Evolutionary conservation across 2,113 vertebrate genomes (phyloP).

Genomic region (Stictonetta naevosa): DNA sequence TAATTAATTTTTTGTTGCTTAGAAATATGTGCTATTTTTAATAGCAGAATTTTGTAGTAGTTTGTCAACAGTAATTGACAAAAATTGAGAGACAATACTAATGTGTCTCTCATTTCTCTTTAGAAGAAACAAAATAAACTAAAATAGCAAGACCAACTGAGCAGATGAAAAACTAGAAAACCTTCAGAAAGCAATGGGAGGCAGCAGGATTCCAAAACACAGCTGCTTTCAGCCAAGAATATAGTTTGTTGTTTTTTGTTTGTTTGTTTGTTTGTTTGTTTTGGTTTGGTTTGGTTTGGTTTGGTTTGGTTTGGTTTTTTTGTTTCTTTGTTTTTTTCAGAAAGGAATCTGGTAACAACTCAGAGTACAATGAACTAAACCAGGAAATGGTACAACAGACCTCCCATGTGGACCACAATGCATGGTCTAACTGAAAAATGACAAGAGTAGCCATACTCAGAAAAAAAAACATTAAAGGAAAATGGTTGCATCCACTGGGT

Average conservation of each 20-base stretch:
- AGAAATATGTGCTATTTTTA: slow-evolving; percentile 37
- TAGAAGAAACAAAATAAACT: slow-evolving; percentile 17
- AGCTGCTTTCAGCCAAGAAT: slow-evolving; percentile 14
- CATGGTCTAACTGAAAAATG: background rate
- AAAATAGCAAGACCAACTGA: slow-evolving; percentile 29
- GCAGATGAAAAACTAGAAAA: slow-evolving; percentile 52
- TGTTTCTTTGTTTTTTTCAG: background rate
- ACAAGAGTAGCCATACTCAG: background rate
- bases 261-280: background rate
- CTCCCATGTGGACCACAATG: background rate
- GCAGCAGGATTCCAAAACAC: slow-evolving; percentile 4
- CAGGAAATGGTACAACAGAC: background rate
- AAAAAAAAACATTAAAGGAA: background rate
- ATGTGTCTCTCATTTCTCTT: background rate
- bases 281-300: background rate
- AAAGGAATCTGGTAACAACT: slow-evolving; percentile 22
- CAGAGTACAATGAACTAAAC: slow-evolving; percentile 18
- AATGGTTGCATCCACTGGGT: background rate
- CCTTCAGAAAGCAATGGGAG: slow-evolving; percentile 10
- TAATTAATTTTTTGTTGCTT: background rate
- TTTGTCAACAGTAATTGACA: slow-evolving; percentile 9
- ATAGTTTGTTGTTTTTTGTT: background rate
- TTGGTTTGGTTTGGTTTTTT: background rate
- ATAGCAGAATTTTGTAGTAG: slow-evolving; percentile 5
- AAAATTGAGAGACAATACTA: slow-evolving; percentile 20